These are phyloP conservation scores for Microcebus lehilahytsara DNA, from an alignment of 2,113 vertebrate species.

Conservation along the genomic window DNA sequence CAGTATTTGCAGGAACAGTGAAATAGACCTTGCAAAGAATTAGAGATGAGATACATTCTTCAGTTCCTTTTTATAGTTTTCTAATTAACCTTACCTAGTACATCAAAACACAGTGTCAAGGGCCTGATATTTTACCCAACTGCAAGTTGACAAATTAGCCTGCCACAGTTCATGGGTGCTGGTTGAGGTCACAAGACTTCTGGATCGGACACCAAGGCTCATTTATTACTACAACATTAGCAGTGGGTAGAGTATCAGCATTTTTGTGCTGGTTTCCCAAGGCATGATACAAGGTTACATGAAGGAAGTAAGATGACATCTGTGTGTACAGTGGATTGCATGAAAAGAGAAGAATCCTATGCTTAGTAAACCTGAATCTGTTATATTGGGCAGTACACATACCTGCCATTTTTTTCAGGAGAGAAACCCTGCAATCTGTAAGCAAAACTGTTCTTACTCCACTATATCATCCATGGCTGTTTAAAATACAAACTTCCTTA, in stretches of 20 bases:
- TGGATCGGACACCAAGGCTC: neutral
- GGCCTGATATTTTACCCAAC: neutral
- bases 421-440: neutral
- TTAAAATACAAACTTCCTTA: neutral
- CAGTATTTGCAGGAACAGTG: neutral
- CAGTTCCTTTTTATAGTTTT: neutral
- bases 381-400: neutral
- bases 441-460: neutral
- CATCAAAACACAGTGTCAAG: neutral
- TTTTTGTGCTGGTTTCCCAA: neutral
- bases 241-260: neutral
- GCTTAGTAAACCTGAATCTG: neutral
- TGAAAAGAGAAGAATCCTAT: neutral
- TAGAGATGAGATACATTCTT: neutral
- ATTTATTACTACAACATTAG: neutral
- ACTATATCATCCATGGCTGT: neutral
- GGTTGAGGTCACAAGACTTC: neutral
- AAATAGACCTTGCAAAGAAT: neutral
- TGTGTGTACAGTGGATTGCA: neutral
- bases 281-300: too few species aligned
- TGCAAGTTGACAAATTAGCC: neutral
- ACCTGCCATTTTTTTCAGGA: neutral
- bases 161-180: neutral
- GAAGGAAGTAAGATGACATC: neutral
- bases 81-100: neutral